A percentile compares a stretch with the other conserved stretches of the same genome.
Evolutionary conservation across 2,113 vertebrate genomes (phyloP).

Genomic region (Pelmatolapia mariae): DNA sequence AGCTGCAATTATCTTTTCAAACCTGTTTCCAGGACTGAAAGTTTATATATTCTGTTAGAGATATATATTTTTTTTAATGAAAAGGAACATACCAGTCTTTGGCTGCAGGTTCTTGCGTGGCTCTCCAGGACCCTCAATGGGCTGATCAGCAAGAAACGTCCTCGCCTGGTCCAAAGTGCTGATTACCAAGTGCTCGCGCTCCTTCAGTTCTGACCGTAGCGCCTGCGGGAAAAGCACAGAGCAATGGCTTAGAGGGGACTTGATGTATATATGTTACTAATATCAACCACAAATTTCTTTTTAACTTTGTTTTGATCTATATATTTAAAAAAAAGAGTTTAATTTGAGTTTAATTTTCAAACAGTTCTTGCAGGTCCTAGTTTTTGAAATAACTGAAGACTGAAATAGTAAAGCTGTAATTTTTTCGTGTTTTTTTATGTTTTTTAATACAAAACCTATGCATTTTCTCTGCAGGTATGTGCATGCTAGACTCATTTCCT

Average conservation of each 20-base stretch:
- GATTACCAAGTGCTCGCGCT: conserved; percentile 83
- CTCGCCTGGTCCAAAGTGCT: conserved; percentile 90
- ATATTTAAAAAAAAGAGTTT: background rate
- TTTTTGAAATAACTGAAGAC: background rate
- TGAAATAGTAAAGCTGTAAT: background rate
- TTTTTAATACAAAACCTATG: background rate
- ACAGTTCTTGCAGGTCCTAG: background rate
- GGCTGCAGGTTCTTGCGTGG: conserved; percentile 84
- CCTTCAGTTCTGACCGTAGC: conserved; percentile 84
- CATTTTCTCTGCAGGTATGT: conserved; percentile 20
- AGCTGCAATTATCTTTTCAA: background rate
- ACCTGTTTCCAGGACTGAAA: background rate
- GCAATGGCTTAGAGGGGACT: background rate
- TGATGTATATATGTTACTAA: background rate
- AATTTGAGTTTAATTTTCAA: background rate
- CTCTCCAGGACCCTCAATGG: conserved; percentile 93
- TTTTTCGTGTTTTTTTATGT: background rate
- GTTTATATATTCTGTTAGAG: background rate
- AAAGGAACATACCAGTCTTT: conserved; percentile 74
- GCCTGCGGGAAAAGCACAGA: conserved; percentile 62
- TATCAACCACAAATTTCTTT: background rate
- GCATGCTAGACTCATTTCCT: background rate
- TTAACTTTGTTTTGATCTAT: background rate
- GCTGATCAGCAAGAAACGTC: conserved; percentile 91
- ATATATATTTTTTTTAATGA: background rate